Evolutionary conservation across 2,113 vertebrate genomes (phyloP), one percentile per base, ranked within the genome.

Genomic region (Poicephalus gulielmi): DNA sequence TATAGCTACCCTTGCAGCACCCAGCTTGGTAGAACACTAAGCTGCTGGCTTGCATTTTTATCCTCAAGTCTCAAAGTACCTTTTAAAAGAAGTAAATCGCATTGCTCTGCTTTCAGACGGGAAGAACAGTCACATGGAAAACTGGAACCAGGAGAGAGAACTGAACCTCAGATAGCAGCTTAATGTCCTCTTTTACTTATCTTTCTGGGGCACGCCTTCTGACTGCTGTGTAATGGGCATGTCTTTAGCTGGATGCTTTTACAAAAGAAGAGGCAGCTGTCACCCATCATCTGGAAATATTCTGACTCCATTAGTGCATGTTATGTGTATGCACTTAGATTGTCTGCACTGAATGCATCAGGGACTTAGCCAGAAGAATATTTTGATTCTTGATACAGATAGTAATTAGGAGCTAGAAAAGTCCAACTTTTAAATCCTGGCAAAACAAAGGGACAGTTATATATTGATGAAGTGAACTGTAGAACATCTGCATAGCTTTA

Each of bases 11-110:
- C 88, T 88, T 62, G 12, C 60, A 84, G 52, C 73, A 89, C 57
- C 23, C 86, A 57, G 77, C 77, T 91, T 82, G 82, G 57, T 17
- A 76, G 75, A 95, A 76, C 63, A 20, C 78, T 63, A 28, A 91
- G 81, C 53, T 96, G 90, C 94, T 94, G 90, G 63, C 84, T 95
- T 95, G 93, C 75, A 52, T 79, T 92, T 95, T 97, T 95, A 85
- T 74, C 82, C 41, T 13, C 55, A 28, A 89, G 83, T 84, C 83
- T 96, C 77, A 66, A 91, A 95, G 91, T 66, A 87, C 82, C 84
- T 88, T 90, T 80, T 83, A 70, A 91, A 90, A 93, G 79, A 93
- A 95, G 59, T 85, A 94, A 95, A 89, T 63, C 85, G 62, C 77
- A 22, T 89, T 95, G 93, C 87, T 92, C 85, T 55, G 55, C 92